Evolutionary conservation across 2,888 invertebrate species (phyloP), one percentile per base, ranked within the genome.

Genomic region (Agriotes lineatus): DNA sequence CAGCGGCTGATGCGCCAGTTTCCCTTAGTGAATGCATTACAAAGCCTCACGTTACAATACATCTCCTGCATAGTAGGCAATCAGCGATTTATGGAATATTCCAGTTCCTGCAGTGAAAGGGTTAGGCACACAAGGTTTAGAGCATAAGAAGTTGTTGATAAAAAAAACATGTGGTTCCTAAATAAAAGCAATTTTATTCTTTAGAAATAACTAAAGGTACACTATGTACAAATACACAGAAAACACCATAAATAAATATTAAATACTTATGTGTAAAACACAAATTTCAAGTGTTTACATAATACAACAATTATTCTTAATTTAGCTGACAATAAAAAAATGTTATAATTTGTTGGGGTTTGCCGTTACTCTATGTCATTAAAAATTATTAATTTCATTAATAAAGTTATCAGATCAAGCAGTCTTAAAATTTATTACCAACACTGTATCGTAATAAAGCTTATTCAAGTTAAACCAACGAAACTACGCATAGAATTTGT

Each of bases 181-280:
- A 67, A 67, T 59, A 52, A 67, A 65, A 60, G 66, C 66, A 67
- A 37, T 39, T 64, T 67, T 69, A 69, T 69, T 68, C 52, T 65
- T 65, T 60, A 35, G 54, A 65, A 35, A 59, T 61, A 61, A 65
- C 65, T 50, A 61, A 69, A 65, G 60, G 59, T 69, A 69, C 69
- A 69, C 61, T 70, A 70, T 67, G 57, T 70, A 70, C 70, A 70
- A 70, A 64, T 70, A 58, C 67, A 67, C 66, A 66, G 56, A 61
- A 66, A 66, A 70, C 61, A 58, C 57, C 62, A 67, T 66, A 70
- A 70, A 70, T 70, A 62, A 70, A 69, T 59, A 64, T 64, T 56
- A 61, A 62, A 61, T 67, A 62, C 42, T 61, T 61, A 67, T 61
- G 56, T 58, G 54, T 25, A 67, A 61, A 67, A 61, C 59, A 66